Conservation (phyloP, 2,888 invertebrate species). For the Chalcosyrphus nemorum region DNA sequence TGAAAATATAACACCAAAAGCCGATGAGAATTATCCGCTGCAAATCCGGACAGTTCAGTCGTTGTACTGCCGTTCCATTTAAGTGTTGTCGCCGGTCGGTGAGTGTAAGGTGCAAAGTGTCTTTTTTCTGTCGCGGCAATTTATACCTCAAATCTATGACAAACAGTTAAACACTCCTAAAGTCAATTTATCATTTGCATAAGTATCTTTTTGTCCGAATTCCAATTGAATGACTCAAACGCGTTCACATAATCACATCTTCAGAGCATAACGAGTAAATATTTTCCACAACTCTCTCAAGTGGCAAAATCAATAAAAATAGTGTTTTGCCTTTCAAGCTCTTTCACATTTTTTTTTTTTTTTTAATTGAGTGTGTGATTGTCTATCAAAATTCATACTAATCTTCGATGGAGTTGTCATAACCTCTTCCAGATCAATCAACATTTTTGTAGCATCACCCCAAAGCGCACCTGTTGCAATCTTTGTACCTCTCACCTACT, state of each 20-base stretch:
- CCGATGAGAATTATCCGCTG: too few species aligned
- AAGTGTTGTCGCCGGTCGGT: too few species aligned
- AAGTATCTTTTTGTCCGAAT: background rate
- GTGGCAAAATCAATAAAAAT: background rate
- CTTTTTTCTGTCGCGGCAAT: too few species aligned
- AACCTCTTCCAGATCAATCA: constrained; percentile 26
- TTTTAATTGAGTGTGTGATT: background rate
- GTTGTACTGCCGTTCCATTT: too few species aligned
- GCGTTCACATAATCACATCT: background rate
- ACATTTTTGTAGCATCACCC: background rate
- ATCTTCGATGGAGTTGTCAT: constrained; percentile 11
- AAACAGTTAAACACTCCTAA: background rate
- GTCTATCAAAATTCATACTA: background rate
- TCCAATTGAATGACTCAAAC: background rate
- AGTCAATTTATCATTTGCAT: background rate
- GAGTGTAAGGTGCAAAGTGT: too few species aligned
- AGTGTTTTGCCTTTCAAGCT: background rate
- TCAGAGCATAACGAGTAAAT: background rate
- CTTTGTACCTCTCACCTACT: background rate
- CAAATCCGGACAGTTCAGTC: too few species aligned
- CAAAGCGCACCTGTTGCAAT: constrained; percentile 24
- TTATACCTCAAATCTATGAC: too few species aligned
- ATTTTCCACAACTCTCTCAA: background rate
- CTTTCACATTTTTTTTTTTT: constrained; percentile 5
- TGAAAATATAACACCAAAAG: too few species aligned